Conservation (phyloP, 2,888 invertebrate genomes). For the Ophioninae sp. region DNA sequence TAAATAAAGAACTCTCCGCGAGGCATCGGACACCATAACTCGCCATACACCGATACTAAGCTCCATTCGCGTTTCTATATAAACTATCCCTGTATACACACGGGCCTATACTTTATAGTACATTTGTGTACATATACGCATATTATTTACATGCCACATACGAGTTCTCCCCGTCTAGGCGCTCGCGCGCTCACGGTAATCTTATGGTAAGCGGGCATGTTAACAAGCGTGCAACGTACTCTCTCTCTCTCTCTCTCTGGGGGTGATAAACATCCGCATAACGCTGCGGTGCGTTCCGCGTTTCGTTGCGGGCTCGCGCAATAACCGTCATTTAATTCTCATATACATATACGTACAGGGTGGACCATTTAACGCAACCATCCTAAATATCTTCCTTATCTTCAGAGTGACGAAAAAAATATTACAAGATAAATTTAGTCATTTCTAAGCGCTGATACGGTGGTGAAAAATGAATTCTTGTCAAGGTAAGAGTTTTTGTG, state of each 20-base stretch:
- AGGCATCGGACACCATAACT: constrained; percentile 51
- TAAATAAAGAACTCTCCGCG: constrained; percentile 39
- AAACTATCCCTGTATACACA: constrained; percentile 16
- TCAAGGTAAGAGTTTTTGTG: no score
- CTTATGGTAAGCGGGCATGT: constrained; percentile 69
- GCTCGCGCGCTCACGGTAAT: constrained; percentile 66
- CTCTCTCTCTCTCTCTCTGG: constrained; percentile 16
- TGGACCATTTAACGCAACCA: no score
- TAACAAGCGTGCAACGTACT: constrained; percentile 67
- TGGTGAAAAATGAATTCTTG: no score
- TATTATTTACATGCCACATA: constrained; percentile 25
- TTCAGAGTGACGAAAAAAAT: neutral
- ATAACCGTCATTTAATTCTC: constrained; percentile 72
- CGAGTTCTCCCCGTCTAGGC: constrained; percentile 36
- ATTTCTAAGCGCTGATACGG: no score
- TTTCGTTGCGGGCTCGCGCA: constrained; percentile 63
- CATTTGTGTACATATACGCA: neutral
- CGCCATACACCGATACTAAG: constrained; percentile 46
- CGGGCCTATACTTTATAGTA: constrained; percentile 11
- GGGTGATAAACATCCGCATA: constrained; percentile 68
- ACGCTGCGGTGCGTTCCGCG: constrained; percentile 39
- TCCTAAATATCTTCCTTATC: no score
- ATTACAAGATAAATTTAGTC: no score
- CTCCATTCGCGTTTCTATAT: constrained; percentile 14
- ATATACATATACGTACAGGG: constrained; percentile 27